phyloP scores from a whole-genome alignment of 2,888 invertebrate species.

The Megamerina dolium region DNA sequence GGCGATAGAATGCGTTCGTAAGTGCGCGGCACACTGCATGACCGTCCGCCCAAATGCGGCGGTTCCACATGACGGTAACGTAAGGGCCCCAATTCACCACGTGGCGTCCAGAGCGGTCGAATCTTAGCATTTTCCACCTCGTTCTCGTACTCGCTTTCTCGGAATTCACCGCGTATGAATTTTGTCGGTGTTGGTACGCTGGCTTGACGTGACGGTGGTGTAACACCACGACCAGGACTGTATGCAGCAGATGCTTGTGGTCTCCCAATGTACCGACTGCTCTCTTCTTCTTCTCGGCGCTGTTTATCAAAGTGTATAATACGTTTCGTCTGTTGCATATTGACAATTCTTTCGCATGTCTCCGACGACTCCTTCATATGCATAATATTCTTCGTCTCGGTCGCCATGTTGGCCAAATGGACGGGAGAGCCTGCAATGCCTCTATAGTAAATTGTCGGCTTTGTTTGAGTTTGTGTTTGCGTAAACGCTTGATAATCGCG shows the following conservation, averaged over 20 bases:
- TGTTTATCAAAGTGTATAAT: slow-evolving; percentile 62
- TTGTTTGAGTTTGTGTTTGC: slow-evolving; percentile 39
- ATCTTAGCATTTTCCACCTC: slow-evolving; percentile 59
- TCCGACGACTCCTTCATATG: slow-evolving; percentile 66
- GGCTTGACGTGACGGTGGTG: slow-evolving; percentile 39
- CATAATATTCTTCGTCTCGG: slow-evolving; percentile 64
- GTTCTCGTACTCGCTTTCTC: slow-evolving; percentile 66
- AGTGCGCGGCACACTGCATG: slow-evolving; percentile 53
- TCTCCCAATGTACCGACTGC: slow-evolving; percentile 11
- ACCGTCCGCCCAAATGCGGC: slow-evolving; percentile 50
- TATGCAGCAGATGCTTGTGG: slow-evolving; percentile 47
- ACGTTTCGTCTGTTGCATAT: slow-evolving; percentile 63
- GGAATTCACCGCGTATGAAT: slow-evolving; percentile 60
- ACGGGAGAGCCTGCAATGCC: slow-evolving; percentile 55
- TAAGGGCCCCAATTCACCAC: slow-evolving; percentile 55
- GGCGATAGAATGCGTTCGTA: slow-evolving; percentile 55
- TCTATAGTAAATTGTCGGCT: slow-evolving; percentile 53
- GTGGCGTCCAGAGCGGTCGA: slow-evolving; percentile 60
- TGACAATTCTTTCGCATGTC: slow-evolving; percentile 59
- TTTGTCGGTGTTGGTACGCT: slow-evolving; percentile 56
- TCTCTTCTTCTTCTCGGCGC: slow-evolving; percentile 27
- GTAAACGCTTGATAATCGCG: slow-evolving; percentile 29
- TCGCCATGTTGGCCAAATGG: slow-evolving; percentile 58
- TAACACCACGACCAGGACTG: slow-evolving; percentile 46
- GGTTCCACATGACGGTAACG: slow-evolving; percentile 59